Conservation (phyloP, 2,113 vertebrate genomes). For the Mirza zaza region DNA sequence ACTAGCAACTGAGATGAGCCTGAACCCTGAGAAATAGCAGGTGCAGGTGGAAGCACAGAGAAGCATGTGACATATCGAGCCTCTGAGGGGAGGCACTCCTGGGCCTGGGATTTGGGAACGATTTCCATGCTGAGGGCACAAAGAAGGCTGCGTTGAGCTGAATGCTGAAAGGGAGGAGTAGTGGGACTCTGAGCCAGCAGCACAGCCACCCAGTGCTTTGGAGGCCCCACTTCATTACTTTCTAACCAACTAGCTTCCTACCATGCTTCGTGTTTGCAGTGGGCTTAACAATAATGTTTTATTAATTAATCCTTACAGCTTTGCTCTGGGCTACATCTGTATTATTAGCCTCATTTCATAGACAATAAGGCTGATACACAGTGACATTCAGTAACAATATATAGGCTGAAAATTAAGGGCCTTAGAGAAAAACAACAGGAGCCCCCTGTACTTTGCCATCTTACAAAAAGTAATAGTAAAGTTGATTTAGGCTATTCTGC, state of each 20-base stretch:
- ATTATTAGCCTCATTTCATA: slow-evolving; percentile 59
- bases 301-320: slow-evolving; percentile 70
- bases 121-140: neutral
- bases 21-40: neutral
- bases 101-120: neutral
- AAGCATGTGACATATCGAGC: neutral
- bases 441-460: neutral
- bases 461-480: neutral
- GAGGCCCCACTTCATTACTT: slow-evolving; percentile 12
- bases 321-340: slow-evolving; percentile 55
- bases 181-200: neutral
- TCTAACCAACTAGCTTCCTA: slow-evolving; percentile 18
- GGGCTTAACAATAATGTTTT: slow-evolving; percentile 64
- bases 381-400: neutral
- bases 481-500: neutral
- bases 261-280: slow-evolving; percentile 43
- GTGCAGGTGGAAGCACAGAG: neutral
- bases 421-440: neutral
- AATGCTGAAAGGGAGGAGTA: neutral
- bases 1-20: neutral
- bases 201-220: accelerated
- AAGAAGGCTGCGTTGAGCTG: neutral
- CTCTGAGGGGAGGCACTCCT: neutral
- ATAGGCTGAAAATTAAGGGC: neutral
- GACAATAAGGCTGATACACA: slow-evolving; percentile 4